These are phyloP conservation scores for Agelaius phoeniceus DNA, from an alignment of 2,113 vertebrate species.

Conservation along the genomic window DNA sequence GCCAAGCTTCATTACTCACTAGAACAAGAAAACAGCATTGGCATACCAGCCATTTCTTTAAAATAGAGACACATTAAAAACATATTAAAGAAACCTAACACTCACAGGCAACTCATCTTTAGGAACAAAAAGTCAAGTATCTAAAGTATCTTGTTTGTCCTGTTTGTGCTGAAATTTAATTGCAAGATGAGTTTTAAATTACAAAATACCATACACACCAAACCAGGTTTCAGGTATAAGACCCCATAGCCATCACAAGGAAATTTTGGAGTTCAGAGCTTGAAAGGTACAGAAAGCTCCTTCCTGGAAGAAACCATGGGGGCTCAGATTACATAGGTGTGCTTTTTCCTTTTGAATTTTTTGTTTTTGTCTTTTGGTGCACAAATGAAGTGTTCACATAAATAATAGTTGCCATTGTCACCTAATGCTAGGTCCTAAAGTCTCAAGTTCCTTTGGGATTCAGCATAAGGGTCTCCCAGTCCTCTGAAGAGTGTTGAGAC, in stretches of 20 bases:
- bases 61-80: neutral
- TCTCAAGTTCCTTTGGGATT: neutral
- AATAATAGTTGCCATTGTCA: neutral
- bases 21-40: neutral
- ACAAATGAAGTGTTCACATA: neutral
- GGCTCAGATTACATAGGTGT: neutral
- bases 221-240: neutral
- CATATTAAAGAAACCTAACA: neutral
- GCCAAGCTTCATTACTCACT: neutral
- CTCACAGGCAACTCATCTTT: neutral
- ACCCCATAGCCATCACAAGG: neutral
- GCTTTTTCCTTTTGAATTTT: neutral
- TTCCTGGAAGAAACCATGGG: neutral
- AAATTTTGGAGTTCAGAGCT: neutral
- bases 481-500: neutral
- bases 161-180: neutral
- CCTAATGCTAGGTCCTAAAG: neutral
- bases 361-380: neutral
- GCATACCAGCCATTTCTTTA: neutral
- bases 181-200: neutral
- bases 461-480: neutral
- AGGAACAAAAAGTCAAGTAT: neutral
- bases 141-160: neutral
- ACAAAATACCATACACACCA: neutral
- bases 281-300: neutral